phyloP scores from a whole-genome alignment of 1,140 invertebrate genomes.

The Leptonema lineaticorne region DNA sequence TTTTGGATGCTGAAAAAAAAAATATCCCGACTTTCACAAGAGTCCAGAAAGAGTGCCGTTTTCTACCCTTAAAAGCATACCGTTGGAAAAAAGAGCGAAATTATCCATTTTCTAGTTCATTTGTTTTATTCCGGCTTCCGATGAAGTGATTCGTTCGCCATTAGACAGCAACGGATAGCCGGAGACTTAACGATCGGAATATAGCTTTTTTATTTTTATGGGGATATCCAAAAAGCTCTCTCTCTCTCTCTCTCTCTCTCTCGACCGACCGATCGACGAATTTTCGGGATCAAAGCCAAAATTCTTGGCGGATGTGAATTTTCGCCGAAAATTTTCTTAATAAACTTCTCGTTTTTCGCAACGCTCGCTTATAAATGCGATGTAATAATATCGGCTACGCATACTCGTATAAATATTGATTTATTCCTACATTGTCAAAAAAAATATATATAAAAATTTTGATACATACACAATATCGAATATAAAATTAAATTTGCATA shows the following conservation, averaged over 20 bases:
- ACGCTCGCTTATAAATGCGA: background rate
- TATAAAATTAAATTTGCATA: too few relatives aligned
- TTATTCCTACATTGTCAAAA: too few relatives aligned
- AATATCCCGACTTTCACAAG: background rate
- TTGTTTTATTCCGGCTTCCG: slow-evolving; percentile 38
- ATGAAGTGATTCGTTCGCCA: slow-evolving; percentile 31
- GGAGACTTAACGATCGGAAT: slow-evolving; percentile 33
- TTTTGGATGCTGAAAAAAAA: background rate
- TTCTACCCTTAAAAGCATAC: background rate
- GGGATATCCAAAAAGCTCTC: slow-evolving; percentile 16
- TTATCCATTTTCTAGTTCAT: slow-evolving; percentile 39
- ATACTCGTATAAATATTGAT: too few relatives aligned
- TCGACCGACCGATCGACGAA: background rate
- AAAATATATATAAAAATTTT: too few relatives aligned
- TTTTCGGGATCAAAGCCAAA: background rate
- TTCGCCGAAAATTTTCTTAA: background rate
- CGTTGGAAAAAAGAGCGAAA: slow-evolving; percentile 29
- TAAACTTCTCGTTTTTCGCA: background rate
- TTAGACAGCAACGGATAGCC: slow-evolving; percentile 28
- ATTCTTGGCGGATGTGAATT: background rate
- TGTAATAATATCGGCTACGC: background rate
- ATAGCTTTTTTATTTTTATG: slow-evolving; percentile 32
- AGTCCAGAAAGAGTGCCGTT: too few relatives aligned
- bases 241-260: too few relatives aligned
- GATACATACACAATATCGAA: too few relatives aligned